Base-by-base conservation (phyloP, 2,888 invertebrate genomes). In the Graphium colonna region DNA sequence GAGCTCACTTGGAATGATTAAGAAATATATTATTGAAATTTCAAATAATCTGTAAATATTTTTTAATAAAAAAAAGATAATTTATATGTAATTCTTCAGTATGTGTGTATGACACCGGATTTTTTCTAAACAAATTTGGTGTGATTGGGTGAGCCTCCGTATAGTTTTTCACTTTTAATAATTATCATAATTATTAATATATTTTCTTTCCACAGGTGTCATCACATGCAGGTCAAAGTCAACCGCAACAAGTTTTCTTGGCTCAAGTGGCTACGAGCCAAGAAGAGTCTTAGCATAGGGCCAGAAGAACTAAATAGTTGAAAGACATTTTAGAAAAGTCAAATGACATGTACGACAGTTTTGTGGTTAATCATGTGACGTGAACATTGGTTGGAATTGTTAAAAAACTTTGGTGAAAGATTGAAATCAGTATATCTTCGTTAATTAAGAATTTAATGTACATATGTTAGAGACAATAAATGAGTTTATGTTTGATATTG, bases 221-320 rank as follows among this genome's bases (percentile, higher is more conserved):
- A 1, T 83, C 87, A 0, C 88, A 87, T 57, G 76, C 63, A 0
- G 80, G 77, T 13, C 83, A 82, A 13, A 84, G 80, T 41, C 86
- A 80, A 0, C 86, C 82, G 13, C 90, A 90, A 57, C 89, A 87
- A 52, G 84, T 90, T 44, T 90, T 69, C 70, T 63, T 90, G 16
- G 83, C 88, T 1, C 89, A 89, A 62, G 87, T 89, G 3, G 69
- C 79, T 5, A 65, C 71, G 7, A 65, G 71, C 2, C 87, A 86
- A 51, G 87, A 86, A 0, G 87, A 86, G 31, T 80, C 84, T 40
- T 87, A 85, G 75, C 63, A 43, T 33, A 13, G 28, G 18, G 31
- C 50, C 7, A 12, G 15, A 17, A 33, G 18, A 17, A 18, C 10
- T 10, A 12, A 10, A 7, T 31, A 31, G 8, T 10, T 21, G 21